Conservation (phyloP, 1,140 invertebrate species). For the Drosophila leontia region DNA sequence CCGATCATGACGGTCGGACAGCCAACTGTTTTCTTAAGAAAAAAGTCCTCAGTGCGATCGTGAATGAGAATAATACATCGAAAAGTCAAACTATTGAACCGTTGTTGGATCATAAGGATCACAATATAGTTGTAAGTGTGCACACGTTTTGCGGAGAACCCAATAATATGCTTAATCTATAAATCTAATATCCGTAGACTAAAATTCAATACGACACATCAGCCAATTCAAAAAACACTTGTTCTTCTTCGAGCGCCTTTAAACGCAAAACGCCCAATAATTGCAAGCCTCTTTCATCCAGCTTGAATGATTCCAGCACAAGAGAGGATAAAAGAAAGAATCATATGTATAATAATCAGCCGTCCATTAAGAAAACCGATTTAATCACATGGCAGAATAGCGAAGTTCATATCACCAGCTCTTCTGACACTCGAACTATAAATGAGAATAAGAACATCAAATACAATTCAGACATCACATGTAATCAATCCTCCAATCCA, state of each 20-base stretch:
- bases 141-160: slow-evolving; percentile 22
- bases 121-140: slow-evolving; percentile 64
- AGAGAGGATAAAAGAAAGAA: slow-evolving; percentile 72
- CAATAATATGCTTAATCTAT: slow-evolving; percentile 50
- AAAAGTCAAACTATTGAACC: slow-evolving; percentile 62
- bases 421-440: slow-evolving; percentile 64
- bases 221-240: slow-evolving; percentile 70
- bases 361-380: slow-evolving; percentile 64
- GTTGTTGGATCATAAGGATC: slow-evolving; percentile 57
- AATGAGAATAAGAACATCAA: slow-evolving; percentile 68
- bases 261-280: slow-evolving; percentile 72
- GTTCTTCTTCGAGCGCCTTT: slow-evolving; percentile 54
- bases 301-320: slow-evolving; percentile 61
- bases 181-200: slow-evolving; percentile 63
- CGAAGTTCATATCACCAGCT: slow-evolving; percentile 58
- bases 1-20: slow-evolving; percentile 42
- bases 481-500: slow-evolving; percentile 67
- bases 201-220: slow-evolving; percentile 77
- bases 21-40: slow-evolving; percentile 53
- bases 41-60: slow-evolving; percentile 84
- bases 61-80: slow-evolving; percentile 68
- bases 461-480: slow-evolving; percentile 68
- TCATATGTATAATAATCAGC: slow-evolving; percentile 72
- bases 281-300: slow-evolving; percentile 56
- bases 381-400: slow-evolving; percentile 69